Conservation (phyloP, 2,888 invertebrate species). For the Agrochola lota region DNA sequence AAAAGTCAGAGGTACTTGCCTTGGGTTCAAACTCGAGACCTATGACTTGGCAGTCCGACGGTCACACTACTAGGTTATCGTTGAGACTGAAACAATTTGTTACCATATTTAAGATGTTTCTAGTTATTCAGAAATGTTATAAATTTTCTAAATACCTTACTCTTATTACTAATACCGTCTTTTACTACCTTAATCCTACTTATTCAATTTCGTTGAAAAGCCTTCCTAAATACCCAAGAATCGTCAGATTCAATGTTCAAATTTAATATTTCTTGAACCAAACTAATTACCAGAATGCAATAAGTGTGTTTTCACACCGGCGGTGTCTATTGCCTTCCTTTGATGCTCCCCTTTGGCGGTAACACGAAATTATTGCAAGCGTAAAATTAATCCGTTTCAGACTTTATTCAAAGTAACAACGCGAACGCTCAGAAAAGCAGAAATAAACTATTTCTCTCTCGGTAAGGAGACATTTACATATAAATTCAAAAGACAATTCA, state of each 20-base stretch:
- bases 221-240: neutral
- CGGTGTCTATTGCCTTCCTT: slow-evolving; percentile 43
- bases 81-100: neutral
- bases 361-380: slow-evolving; percentile 56
- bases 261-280: slow-evolving; percentile 31
- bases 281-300: slow-evolving; percentile 47
- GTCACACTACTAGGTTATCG: no score
- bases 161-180: neutral
- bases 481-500: slow-evolving; percentile 80
- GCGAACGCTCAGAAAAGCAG: slow-evolving; percentile 67
- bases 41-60: no score
- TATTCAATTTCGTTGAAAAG: slow-evolving; percentile 1
- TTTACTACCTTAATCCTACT: neutral
- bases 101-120: neutral
- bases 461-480: slow-evolving; percentile 76
- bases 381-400: slow-evolving; percentile 60
- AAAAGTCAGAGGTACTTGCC: no score
- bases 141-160: neutral
- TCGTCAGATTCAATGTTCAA: neutral
- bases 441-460: slow-evolving; percentile 75
- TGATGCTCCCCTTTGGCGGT: slow-evolving; percentile 36
- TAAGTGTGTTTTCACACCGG: slow-evolving; percentile 39
- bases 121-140: neutral
- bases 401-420: slow-evolving; percentile 58
- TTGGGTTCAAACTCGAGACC: no score